Percentiles rank a stretch among this genome's conserved stretches.
Conservation (phyloP, 2,113 vertebrate species). For the Seriola rivoliana region DNA sequence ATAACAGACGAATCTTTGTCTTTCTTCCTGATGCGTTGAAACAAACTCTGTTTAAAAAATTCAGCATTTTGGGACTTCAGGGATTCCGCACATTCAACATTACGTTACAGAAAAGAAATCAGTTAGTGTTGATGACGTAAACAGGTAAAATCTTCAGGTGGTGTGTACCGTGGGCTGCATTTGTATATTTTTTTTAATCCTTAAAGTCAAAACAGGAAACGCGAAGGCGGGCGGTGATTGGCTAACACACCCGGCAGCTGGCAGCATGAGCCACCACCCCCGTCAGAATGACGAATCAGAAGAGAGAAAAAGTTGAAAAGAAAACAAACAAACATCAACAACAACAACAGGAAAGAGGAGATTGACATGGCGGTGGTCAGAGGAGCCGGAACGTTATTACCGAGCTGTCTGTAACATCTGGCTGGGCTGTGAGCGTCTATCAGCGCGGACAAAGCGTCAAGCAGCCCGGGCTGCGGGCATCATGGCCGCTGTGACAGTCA, state of each 20-base stretch:
- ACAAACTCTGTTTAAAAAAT: too few relatives aligned
- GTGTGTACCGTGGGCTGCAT: too few relatives aligned
- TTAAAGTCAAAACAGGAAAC: constrained; percentile 11
- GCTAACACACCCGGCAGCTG: constrained; percentile 22
- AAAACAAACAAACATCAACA: not conserved
- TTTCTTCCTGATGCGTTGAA: too few relatives aligned
- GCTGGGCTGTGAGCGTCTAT: not conserved
- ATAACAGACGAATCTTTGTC: too few relatives aligned
- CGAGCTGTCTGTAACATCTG: not conserved
- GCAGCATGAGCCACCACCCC: constrained; percentile 15
- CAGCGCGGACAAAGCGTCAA: not conserved
- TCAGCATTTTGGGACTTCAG: too few relatives aligned
- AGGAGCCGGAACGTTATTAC: not conserved
- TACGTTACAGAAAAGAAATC: too few relatives aligned
- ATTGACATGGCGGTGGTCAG: not conserved
- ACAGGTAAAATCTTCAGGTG: too few relatives aligned
- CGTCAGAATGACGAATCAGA: not conserved
- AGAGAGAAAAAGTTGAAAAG: not conserved
- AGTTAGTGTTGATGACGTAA: too few relatives aligned
- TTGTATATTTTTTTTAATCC: not conserved
- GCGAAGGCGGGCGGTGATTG: constrained; percentile 20
- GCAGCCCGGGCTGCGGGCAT: not conserved
- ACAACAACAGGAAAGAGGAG: not conserved
- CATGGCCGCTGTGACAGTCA: constrained; percentile 38
- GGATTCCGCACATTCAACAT: too few relatives aligned